Percentiles rank a stretch among this genome's conserved stretches.
phyloP scores from a whole-genome alignment of 1,140 invertebrate species.

The Drosophila pseudoananassae region DNA sequence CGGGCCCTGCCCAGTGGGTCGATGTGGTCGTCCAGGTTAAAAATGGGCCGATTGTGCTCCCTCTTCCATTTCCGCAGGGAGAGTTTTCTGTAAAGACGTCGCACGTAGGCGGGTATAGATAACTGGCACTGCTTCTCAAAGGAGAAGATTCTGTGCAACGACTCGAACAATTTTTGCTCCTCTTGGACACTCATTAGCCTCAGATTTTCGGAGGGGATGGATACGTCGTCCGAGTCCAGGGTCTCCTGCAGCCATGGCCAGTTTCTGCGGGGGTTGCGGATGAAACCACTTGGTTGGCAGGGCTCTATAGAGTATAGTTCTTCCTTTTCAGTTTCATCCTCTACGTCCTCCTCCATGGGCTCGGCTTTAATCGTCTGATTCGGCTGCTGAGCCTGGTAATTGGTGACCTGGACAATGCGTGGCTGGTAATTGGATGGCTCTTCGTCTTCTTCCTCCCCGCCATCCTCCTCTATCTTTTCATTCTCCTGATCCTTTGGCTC shows the following conservation, averaged over 20 bases:
- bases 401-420: constrained; percentile 77
- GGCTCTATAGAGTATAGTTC: constrained; percentile 17
- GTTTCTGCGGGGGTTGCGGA: constrained; percentile 55
- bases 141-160: constrained; percentile 66
- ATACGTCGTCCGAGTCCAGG: constrained; percentile 8
- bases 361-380: constrained; percentile 44
- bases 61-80: constrained; percentile 87
- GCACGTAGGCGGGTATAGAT: constrained; percentile 79
- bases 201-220: constrained; percentile 29
- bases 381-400: constrained; percentile 62
- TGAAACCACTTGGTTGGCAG: constrained; percentile 75
- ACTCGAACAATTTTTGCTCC: constrained; percentile 86
- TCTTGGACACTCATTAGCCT: constrained; percentile 86
- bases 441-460: background rate
- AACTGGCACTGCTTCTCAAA: constrained; percentile 47
- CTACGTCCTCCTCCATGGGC: constrained; percentile 23
- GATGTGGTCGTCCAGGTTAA: constrained; percentile 86
- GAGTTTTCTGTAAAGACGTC: constrained; percentile 86
- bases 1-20: constrained; percentile 34
- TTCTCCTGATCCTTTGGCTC: constrained; percentile 14
- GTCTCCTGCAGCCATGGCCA: constrained; percentile 74
- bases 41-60: constrained; percentile 85
- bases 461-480: constrained; percentile 5
- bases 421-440: constrained; percentile 43
- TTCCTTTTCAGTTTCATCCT: constrained; percentile 21